Percentiles rank a stretch among this genome's conserved stretches.
Conservation (phyloP, 2,888 invertebrate species). For the Hirtodrosophila alboralis region DNA sequence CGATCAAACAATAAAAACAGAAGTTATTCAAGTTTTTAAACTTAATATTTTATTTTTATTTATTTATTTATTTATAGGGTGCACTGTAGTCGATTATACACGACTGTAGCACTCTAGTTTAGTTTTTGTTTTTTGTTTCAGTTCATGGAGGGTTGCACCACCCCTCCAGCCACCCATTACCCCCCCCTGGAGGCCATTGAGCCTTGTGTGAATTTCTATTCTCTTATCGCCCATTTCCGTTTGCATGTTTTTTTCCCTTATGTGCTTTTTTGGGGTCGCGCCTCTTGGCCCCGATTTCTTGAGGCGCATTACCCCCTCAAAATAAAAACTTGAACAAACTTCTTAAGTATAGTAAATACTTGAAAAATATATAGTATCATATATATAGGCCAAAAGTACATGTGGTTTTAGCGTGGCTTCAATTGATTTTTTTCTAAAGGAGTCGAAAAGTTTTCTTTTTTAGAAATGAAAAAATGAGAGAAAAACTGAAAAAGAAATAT, state of each 20-base stretch:
- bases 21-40: too few species aligned
- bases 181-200: constrained; percentile 21
- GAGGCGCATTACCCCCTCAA: constrained; percentile 13
- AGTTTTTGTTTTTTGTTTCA: not conserved
- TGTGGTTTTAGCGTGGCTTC: constrained; percentile 4
- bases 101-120: too few species aligned
- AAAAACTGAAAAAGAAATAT: too few species aligned
- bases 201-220: constrained; percentile 19
- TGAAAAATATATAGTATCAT: constrained; percentile 3
- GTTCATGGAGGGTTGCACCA: not conserved
- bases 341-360: constrained; percentile 31
- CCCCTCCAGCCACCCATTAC: too few species aligned
- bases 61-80: constrained; percentile 1
- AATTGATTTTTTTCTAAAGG: too few species aligned
- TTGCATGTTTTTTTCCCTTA: constrained; percentile 24
- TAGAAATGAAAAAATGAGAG: too few species aligned
- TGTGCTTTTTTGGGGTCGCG: constrained; percentile 48
- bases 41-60: too few species aligned
- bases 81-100: too few species aligned
- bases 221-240: constrained; percentile 49
- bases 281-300: constrained; percentile 44
- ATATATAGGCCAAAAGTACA: constrained; percentile 16
- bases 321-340: constrained; percentile 39
- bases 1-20: too few species aligned
- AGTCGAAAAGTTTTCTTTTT: too few species aligned